Evolutionary conservation across 2,797 vertebrate species (phyloP).

Genomic region (Eulemur rubriventer): DNA sequence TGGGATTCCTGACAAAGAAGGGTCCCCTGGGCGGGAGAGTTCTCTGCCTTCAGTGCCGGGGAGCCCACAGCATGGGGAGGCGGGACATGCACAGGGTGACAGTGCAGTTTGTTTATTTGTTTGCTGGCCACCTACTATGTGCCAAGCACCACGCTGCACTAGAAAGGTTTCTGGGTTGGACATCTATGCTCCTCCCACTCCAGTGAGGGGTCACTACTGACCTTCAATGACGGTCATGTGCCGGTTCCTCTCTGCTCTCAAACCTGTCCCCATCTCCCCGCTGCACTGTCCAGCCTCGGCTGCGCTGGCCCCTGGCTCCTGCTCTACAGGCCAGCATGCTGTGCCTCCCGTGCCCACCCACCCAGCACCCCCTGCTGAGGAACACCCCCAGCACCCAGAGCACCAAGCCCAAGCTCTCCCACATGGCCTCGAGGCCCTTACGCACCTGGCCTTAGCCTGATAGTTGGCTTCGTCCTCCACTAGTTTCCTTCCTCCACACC

Average conservation of each 20-base stretch:
- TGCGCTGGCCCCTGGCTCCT: not conserved
- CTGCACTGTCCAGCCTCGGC: not conserved
- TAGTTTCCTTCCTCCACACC: not conserved
- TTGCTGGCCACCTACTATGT: not conserved
- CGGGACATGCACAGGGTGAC: not conserved
- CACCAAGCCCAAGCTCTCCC: not conserved
- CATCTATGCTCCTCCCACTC: not conserved
- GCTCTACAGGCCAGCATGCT: not conserved
- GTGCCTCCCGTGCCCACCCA: not conserved
- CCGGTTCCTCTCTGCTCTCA: not conserved
- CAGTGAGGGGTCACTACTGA: not conserved
- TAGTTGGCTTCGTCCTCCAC: not conserved
- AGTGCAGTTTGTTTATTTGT: not conserved
- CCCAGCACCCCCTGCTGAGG: not conserved
- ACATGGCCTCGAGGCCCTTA: not conserved
- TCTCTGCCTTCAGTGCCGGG: not conserved
- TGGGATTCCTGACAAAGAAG: not conserved
- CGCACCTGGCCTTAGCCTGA: not conserved
- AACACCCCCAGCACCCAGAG: too few species aligned
- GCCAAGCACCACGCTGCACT: not conserved
- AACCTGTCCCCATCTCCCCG: not conserved
- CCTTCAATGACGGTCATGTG: rapidly evolving
- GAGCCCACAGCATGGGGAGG: rapidly evolving
- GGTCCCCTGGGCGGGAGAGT: not conserved
- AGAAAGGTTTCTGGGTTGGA: not conserved